Base-by-base conservation (phyloP, 2,797 vertebrate genomes). In the Falco concolor region DNA sequence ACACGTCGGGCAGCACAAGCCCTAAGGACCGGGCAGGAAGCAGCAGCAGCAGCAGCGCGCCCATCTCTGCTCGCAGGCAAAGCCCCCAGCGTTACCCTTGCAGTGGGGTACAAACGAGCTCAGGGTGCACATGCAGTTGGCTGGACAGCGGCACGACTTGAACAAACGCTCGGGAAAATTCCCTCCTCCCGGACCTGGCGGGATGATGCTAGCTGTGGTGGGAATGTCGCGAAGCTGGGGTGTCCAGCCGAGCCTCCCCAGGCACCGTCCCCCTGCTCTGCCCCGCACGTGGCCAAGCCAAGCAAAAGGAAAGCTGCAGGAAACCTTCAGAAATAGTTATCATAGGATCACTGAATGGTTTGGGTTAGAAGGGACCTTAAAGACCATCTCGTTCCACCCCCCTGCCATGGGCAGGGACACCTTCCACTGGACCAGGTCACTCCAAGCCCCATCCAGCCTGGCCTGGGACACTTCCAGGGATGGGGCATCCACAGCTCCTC, bases 101-200 rank as follows among this genome's bases (percentile, higher is more conserved):
- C 8, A 25, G 52, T 12, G 74, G 28, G 32, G 23, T 10, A 22
- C 59, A 44, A 50, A 42, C 3, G 36, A 60, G 32, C 8, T 36
- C 32, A 61, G 0, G 5, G 17, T 21, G 21, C 54, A 47, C 12
- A 36, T 5, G 10, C 38, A 54, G 47, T 8, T 6, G 4, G 25
- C 30, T 2, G 9, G 42, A 21, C 1, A 0, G 40, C 3, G 1
- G 30, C 25, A 38, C 1, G 7, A 30, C 65, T 72, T 45, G 38
- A 45, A 17, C 11, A 25, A 13, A 28, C 50, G 28, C 21, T 45
- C 23, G n/a, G 44, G 50, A 32, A 64, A 44, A 20, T 54, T 34
- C 40, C 8, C 52, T 42, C 21, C 65, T 56, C 34, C 40, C 19
- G 42, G 24, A 12, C 12, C 2, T 32, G 32, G 10, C 5, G 40